These are phyloP conservation scores for Hypocryptadius cinnamomeus DNA, from an alignment of 2,113 vertebrate genomes.

Conservation along the genomic window DNA sequence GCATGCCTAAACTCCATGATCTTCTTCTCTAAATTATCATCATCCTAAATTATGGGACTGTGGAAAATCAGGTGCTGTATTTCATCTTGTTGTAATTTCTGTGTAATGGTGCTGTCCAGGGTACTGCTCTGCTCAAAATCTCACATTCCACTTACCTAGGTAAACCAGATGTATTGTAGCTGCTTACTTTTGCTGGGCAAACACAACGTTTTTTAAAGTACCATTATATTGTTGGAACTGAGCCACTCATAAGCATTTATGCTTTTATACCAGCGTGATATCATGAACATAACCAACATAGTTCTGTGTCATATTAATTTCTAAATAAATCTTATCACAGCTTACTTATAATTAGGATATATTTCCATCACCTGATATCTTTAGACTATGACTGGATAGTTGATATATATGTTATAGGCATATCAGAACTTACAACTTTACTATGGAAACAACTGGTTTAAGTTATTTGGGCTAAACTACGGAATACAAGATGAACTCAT, in stretches of 20 bases:
- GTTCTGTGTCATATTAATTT: neutral
- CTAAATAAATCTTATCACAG: neutral
- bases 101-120: neutral
- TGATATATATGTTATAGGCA: neutral
- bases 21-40: neutral
- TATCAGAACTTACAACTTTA: neutral
- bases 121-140: neutral
- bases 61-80: neutral
- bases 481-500: neutral
- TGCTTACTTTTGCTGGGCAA: neutral
- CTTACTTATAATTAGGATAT: neutral
- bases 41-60: neutral
- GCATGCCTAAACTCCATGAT: neutral
- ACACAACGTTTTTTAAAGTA: rapidly evolving
- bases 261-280: neutral
- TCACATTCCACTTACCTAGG: neutral
- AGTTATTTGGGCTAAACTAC: neutral
- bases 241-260: neutral
- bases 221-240: neutral
- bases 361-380: neutral
- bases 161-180: neutral
- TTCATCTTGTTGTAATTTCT: neutral
- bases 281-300: neutral
- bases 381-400: neutral
- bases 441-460: neutral